A percentile compares a stretch with the other conserved stretches of the same genome.
These are phyloP conservation scores for Glaucopsyche alexis DNA, from an alignment of 2,888 invertebrate species.

Conservation along the genomic window DNA sequence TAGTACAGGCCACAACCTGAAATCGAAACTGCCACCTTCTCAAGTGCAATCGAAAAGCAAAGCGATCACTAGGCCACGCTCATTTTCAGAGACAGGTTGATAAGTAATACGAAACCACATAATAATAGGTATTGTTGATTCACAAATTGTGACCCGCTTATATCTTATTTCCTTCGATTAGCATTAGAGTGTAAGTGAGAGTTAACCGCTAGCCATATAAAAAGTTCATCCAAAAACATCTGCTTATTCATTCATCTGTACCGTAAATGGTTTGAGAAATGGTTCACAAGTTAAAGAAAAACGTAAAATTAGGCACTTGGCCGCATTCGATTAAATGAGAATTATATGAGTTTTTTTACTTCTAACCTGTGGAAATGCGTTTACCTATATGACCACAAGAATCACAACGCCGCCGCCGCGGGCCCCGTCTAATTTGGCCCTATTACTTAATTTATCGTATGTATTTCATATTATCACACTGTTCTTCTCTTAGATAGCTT, in stretches of 20 bases:
- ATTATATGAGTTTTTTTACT: not conserved
- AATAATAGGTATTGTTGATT: not conserved
- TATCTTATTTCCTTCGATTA: slow-evolving; percentile 21
- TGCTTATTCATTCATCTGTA: slow-evolving; percentile 17
- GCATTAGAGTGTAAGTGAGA: slow-evolving; percentile 23
- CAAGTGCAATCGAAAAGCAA: not conserved
- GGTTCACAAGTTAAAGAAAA: not conserved
- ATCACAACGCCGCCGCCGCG: too few relatives aligned
- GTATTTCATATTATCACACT: too few relatives aligned
- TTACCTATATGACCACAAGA: too few relatives aligned
- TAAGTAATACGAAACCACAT: slow-evolving; percentile 3
- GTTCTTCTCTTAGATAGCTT: too few relatives aligned
- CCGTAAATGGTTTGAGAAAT: slow-evolving; percentile 10
- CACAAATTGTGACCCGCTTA: slow-evolving; percentile 9
- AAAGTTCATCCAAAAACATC: slow-evolving; percentile 11
- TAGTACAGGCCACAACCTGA: too few relatives aligned
- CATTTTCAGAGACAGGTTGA: not conserved
- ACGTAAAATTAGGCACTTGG: not conserved
- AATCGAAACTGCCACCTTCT: not conserved
- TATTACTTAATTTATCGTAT: too few relatives aligned
- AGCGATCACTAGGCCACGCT: not conserved
- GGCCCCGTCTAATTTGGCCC: too few relatives aligned
- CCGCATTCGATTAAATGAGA: not conserved
- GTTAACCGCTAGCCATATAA: slow-evolving; percentile 2
- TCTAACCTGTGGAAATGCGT: not conserved